A percentile compares a stretch with the other conserved stretches of the same genome.
phyloP scores from a whole-genome alignment of 2,113 vertebrate genomes.

The Megaceryle torquata region DNA sequence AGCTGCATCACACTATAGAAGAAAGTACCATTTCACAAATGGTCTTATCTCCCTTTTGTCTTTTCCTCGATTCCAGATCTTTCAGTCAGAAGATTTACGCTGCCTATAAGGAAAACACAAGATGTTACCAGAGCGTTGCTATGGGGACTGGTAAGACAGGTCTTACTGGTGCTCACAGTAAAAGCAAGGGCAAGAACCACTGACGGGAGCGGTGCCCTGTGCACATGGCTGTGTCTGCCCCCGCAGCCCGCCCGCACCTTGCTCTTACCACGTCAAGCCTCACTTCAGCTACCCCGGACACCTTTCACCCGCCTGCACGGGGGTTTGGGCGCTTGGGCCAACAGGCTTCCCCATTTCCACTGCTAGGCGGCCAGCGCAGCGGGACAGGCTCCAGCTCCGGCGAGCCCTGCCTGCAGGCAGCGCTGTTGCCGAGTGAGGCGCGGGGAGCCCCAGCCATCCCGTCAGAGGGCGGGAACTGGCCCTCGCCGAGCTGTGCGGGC shows the following conservation, averaged over 20 bases:
- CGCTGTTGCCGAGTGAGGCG: background rate
- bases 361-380: too few relatives aligned
- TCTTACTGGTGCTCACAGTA: rapidly evolving
- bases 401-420: background rate
- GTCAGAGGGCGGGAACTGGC: background rate
- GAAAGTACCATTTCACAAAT: rapidly evolving
- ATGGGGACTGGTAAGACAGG: background rate
- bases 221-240: rapidly evolving
- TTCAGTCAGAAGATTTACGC: background rate
- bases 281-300: background rate
- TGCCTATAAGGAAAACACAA: background rate
- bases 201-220: background rate
- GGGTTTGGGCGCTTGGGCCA: background rate
- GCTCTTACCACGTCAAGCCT: too few relatives aligned
- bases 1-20: background rate
- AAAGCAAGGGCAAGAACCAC: rapidly evolving
- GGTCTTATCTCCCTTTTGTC: background rate
- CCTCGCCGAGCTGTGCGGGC: background rate
- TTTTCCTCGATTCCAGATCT: background rate
- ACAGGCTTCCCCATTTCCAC: too few relatives aligned
- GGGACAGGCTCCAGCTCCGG: background rate
- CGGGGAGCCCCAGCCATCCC: background rate
- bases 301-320: background rate
- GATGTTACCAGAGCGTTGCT: background rate
- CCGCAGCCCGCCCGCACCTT: too few relatives aligned